Evolutionary conservation across 2,888 invertebrate species (phyloP).

Genomic region (Mesorhabditis spiculigera): DNA sequence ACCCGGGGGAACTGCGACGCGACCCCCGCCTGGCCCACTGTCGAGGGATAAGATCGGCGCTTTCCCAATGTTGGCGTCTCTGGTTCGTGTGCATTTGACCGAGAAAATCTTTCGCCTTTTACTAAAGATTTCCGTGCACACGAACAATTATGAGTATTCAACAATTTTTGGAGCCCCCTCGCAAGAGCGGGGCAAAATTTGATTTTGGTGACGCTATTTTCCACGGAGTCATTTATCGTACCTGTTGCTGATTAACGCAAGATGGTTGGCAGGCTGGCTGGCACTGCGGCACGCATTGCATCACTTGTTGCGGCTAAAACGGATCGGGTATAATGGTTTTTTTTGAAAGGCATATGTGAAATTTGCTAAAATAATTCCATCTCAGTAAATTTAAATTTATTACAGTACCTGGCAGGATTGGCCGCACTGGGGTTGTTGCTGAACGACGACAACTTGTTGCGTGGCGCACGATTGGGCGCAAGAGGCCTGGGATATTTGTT

Average conservation of each 20-base stretch:
- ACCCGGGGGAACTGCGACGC: too few species aligned
- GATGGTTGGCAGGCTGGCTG: constrained; percentile 44
- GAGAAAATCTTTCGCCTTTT: constrained; percentile 37
- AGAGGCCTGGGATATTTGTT: neutral
- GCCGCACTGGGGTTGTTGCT: constrained; percentile 37
- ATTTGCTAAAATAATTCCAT: neutral
- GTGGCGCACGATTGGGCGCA: constrained; percentile 39
- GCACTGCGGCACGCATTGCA: constrained; percentile 49
- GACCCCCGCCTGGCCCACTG: too few species aligned
- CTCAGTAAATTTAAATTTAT: neutral
- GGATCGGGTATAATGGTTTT: neutral
- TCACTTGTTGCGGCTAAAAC: constrained; percentile 39
- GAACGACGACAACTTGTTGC: constrained; percentile 43
- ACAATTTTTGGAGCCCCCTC: too few species aligned
- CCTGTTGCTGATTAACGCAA: constrained; percentile 30
- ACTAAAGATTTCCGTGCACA: constrained; percentile 41
- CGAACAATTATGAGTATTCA: constrained; percentile 1
- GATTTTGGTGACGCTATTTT: too few species aligned
- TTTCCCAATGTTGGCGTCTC: neutral
- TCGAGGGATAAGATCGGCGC: too few species aligned
- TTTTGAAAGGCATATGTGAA: neutral
- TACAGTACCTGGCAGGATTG: constrained; percentile 43
- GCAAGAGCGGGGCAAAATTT: too few species aligned
- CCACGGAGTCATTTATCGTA: neutral
- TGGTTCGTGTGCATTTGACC: constrained; percentile 17